A percentile compares a stretch with the other conserved stretches of the same genome.
These are phyloP conservation scores for Ceratothoa steindachneri DNA, from an alignment of 2,888 invertebrate genomes.

Conservation along the genomic window DNA sequence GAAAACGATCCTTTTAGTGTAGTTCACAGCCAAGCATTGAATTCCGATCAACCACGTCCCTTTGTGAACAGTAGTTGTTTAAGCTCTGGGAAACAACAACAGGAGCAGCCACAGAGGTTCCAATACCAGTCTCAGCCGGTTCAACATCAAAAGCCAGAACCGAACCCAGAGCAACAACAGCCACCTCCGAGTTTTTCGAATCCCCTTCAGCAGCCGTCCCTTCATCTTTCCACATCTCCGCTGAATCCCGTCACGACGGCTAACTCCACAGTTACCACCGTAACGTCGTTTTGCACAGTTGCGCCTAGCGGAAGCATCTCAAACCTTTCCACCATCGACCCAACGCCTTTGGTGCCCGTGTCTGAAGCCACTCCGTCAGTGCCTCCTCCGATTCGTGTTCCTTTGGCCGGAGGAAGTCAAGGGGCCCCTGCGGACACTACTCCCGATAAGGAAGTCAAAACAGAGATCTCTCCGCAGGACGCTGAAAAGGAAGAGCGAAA, in stretches of 20 bases:
- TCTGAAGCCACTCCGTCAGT: background rate
- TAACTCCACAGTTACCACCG: background rate
- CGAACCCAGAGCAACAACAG: background rate
- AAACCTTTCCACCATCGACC: conserved; percentile 16
- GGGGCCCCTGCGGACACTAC: background rate
- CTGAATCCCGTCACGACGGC: background rate
- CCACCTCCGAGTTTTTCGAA: background rate
- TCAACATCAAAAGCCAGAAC: background rate
- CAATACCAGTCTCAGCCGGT: conserved; percentile 6
- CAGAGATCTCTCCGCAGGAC: background rate
- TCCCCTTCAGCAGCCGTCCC: conserved; percentile 13
- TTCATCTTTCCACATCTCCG: background rate
- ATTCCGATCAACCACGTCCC: background rate
- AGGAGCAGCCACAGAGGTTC: conserved; percentile 14
- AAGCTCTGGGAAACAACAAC: conserved; percentile 11
- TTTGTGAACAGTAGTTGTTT: background rate
- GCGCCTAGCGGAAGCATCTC: background rate
- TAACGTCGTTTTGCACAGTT: no score
- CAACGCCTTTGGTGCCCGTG: background rate
- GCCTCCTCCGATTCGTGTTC: conserved; percentile 3
- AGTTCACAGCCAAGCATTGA: background rate
- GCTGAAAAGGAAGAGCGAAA: conserved; percentile 27
- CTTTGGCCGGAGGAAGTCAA: background rate
- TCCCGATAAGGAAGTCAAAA: background rate
- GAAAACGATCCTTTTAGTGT: background rate